Percentiles rank a stretch among this genome's conserved stretches.
These are phyloP conservation scores for Thomomys bottae DNA, from an alignment of 2,113 vertebrate species.

Conservation along the genomic window DNA sequence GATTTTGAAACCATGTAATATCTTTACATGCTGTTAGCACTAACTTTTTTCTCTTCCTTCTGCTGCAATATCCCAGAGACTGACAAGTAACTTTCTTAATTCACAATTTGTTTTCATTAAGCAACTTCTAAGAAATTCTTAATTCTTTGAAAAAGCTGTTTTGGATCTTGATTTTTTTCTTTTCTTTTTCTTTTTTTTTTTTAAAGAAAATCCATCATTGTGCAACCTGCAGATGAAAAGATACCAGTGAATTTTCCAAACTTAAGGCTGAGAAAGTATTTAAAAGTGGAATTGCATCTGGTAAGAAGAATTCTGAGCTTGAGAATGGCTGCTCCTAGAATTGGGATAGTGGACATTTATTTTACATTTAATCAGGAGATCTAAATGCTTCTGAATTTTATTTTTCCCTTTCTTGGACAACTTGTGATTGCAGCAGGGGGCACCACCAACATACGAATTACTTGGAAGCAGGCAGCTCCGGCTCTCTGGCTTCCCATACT, in stretches of 20 bases:
- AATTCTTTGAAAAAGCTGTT: constrained; percentile 34
- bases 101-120: constrained; percentile 34
- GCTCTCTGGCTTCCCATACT: constrained; percentile 71
- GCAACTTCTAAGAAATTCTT: constrained; percentile 31
- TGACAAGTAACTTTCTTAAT: constrained; percentile 15
- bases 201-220: neutral
- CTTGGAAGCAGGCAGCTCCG: constrained; percentile 72
- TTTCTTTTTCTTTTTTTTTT: neutral
- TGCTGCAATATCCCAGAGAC: neutral
- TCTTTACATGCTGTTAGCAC: constrained; percentile 30
- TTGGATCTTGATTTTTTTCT: neutral
- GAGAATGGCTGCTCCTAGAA: neutral
- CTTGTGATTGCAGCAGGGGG: constrained; percentile 84
- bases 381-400: constrained; percentile 70
- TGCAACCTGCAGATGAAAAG: constrained; percentile 44
- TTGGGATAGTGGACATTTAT: constrained; percentile 40
- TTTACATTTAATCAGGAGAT: constrained; percentile 65
- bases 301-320: constrained; percentile 16
- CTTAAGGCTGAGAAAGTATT: constrained; percentile 34
- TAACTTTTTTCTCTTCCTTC: constrained; percentile 45
- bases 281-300: neutral
- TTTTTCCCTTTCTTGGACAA: constrained; percentile 75
- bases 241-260: constrained; percentile 38
- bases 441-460: constrained; percentile 84
- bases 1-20: constrained; percentile 60